These are phyloP conservation scores for Sipunculus nudus DNA, from an alignment of 2,888 invertebrate genomes.

Conservation along the genomic window DNA sequence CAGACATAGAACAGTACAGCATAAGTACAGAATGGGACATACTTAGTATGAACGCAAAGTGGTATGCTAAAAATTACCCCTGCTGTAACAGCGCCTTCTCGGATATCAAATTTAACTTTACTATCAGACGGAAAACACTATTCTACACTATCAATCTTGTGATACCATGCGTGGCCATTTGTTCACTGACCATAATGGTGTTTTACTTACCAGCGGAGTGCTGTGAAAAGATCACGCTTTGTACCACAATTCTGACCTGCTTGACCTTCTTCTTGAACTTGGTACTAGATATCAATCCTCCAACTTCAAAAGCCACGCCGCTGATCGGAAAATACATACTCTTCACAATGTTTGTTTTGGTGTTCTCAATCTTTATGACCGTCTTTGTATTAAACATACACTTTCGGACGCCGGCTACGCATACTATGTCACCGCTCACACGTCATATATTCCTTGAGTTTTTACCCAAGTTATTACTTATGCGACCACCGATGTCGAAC, in stretches of 20 bases:
- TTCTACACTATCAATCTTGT: constrained; percentile 98
- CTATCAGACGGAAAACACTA: constrained; percentile 72
- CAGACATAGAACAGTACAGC: constrained; percentile 65
- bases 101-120: constrained; percentile 67
- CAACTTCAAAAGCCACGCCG: constrained; percentile 96
- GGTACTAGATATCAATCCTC: constrained; percentile 98
- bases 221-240: constrained; percentile 96
- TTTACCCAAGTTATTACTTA: constrained; percentile 88
- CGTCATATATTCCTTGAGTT: constrained; percentile 94
- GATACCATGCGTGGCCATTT: constrained; percentile 96
- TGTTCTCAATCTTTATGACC: constrained; percentile 93
- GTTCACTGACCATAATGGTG: constrained; percentile 93
- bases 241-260: constrained; percentile 96
- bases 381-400: constrained; percentile 97
- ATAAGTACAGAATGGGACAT: constrained; percentile 66
- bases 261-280: constrained; percentile 98
- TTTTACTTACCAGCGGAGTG: constrained; percentile 98
- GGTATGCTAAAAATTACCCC: constrained; percentile 70
- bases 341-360: constrained; percentile 98
- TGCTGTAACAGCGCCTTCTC: constrained; percentile 66
- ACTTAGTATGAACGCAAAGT: constrained; percentile 72
- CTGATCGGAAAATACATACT: constrained; percentile 92
- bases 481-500: constrained; percentile 77
- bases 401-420: constrained; percentile 97
- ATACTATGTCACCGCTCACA: constrained; percentile 98